Base-by-base conservation (phyloP, 2,888 invertebrate genomes). In the Panopea generosa region DNA sequence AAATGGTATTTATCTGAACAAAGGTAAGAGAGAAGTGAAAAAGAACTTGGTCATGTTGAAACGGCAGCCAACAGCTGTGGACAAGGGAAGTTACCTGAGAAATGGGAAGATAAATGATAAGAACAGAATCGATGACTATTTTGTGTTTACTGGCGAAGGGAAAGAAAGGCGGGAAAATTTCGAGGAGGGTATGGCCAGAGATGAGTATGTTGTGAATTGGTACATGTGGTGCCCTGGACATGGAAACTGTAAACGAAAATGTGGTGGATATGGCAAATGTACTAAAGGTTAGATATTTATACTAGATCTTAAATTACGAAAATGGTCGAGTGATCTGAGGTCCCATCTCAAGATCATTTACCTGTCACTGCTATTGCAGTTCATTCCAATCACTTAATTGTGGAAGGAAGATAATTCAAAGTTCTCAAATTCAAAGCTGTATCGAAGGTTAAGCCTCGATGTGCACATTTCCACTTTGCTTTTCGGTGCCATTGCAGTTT, bases 141-240 rank as follows among this genome's bases (percentile, higher is more conserved):
- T 90, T 79, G 84, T 83, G 55, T 77, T 84, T 59, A 90, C 89
- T 4, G 84, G 83, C 16, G 85, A 77, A 55, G 90, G 90, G 0
- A 63, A 53, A 68, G 67, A 74, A 47, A 82, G 81, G 50, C 74
- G 80, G 26, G 74, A 73, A 16, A 33, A 72, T 47, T 82, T 90
- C 26, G 80, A 83, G 26, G 66, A 77, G 26, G 78, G 84, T 24
- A 63, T 74, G 47, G 68, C 74, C 1, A 67, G 88, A 40, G 89
- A 90, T 75, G 89, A 88, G 69, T 89, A 87, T 77, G 89, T 87
- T 4, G 90, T 90, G 22, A 89, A 89, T 75, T 89, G 90, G 89
- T 90, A 90, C 76, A 74, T 90, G 82, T 90, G 88, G 87, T 90
- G 90, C 73, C 90, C 90, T 14, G 90, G 90, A 9, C 85, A 84